Conservation (phyloP, 2,113 vertebrate genomes). For the Hylia prasina region DNA sequence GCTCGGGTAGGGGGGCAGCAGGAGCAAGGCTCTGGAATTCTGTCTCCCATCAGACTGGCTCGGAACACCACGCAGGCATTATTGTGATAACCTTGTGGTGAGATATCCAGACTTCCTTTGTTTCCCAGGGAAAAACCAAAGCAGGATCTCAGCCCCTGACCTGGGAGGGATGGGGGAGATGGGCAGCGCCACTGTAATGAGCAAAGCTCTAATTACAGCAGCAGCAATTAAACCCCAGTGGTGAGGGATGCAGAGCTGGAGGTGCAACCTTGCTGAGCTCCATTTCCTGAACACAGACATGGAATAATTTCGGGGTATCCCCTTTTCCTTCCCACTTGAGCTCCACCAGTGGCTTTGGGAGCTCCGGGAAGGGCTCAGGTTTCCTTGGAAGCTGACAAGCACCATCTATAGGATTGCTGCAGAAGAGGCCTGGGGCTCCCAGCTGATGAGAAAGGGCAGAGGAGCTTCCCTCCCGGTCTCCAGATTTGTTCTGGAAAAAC, state of each 20-base stretch:
- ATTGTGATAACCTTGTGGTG: no score
- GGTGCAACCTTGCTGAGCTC: not conserved
- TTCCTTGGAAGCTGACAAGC: slow-evolving; percentile 30
- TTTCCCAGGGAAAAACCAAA: not conserved
- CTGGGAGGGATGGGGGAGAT: not conserved
- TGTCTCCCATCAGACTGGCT: not conserved
- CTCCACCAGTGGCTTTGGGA: not conserved
- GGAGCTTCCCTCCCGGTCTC: not conserved
- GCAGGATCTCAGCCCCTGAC: not conserved
- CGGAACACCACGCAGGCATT: not conserved
- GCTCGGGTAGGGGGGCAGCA: not conserved
- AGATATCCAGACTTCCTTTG: not conserved
- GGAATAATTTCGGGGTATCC: not conserved
- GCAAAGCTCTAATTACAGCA: not conserved
- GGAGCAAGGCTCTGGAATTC: not conserved
- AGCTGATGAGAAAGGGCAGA: not conserved
- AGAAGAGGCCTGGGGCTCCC: not conserved
- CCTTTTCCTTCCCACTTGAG: not conserved
- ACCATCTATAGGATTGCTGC: slow-evolving; percentile 29
- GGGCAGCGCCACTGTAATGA: not conserved
- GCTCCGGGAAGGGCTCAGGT: not conserved
- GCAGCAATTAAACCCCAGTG: not conserved
- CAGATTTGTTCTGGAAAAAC: not conserved
- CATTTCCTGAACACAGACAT: not conserved
- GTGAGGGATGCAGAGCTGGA: not conserved